Evolutionary conservation across 2,113 vertebrate species (phyloP).

Genomic region (Microtus pennsylvanicus): DNA sequence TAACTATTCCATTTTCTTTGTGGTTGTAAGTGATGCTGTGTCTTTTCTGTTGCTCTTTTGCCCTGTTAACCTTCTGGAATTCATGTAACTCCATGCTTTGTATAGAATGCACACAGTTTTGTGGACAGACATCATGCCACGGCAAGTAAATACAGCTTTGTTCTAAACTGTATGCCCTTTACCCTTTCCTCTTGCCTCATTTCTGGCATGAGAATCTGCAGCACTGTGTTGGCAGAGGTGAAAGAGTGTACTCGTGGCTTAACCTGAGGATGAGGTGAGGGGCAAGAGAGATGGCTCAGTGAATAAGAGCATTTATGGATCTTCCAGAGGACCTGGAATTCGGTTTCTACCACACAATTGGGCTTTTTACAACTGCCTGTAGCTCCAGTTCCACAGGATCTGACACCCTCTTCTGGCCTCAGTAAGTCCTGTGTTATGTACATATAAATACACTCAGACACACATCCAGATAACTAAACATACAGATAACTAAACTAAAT

Average conservation of each 20-base stretch:
- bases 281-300: neutral
- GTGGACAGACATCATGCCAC: neutral
- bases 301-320: neutral
- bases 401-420: neutral
- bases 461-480: neutral
- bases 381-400: neutral
- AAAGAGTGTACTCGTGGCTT: neutral
- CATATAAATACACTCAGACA: neutral
- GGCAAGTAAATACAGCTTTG: conserved; percentile 30
- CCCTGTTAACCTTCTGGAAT: neutral
- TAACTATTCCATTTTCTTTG: conserved; percentile 40
- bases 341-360: neutral
- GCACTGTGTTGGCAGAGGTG: neutral
- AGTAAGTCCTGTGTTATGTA: neutral
- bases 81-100: conserved; percentile 9
- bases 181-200: neutral
- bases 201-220: neutral
- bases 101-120: conserved; percentile 23
- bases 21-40: neutral
- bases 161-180: neutral
- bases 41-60: conserved; percentile 9
- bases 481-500: neutral
- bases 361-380: neutral
- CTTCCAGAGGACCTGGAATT: neutral
- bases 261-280: neutral